phyloP scores from a whole-genome alignment of 2,888 invertebrate genomes.

The Miltochrista miniata region DNA sequence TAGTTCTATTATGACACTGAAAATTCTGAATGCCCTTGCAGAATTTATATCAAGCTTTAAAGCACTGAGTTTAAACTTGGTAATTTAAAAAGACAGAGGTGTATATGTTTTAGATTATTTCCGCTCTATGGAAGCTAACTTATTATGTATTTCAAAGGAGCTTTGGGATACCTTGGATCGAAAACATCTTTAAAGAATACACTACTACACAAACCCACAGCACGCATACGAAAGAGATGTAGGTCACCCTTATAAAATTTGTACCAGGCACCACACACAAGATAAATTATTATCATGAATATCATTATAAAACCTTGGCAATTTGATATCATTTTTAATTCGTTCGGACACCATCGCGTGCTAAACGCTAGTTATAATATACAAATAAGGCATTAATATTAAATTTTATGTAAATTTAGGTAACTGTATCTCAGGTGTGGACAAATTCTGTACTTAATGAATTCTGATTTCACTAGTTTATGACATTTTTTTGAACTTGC shows the following conservation, averaged over 20 bases:
- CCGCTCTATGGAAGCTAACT: too few relatives aligned
- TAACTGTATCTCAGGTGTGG: slow-evolving; percentile 23
- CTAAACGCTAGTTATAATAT: slow-evolving; percentile 3
- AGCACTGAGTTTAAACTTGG: too few relatives aligned
- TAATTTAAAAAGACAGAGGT: too few relatives aligned
- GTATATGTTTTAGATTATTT: too few relatives aligned
- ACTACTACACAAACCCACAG: too few relatives aligned
- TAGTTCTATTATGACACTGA: too few relatives aligned
- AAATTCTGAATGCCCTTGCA: too few relatives aligned
- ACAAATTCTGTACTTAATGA: slow-evolving; percentile 15
- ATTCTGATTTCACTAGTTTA: slow-evolving; percentile 24
- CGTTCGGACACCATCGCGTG: slow-evolving; percentile 5
- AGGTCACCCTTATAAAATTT: neutral
- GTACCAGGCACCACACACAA: neutral
- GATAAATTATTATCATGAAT: neutral
- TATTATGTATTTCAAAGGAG: too few relatives aligned
- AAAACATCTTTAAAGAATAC: too few relatives aligned
- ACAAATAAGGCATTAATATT: slow-evolving; percentile 15
- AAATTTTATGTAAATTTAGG: slow-evolving; percentile 26
- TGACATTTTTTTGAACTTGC: slow-evolving; percentile 12
- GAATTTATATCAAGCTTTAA: too few relatives aligned
- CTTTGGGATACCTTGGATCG: too few relatives aligned
- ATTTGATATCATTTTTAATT: slow-evolving; percentile 6
- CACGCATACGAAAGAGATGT: too few relatives aligned
- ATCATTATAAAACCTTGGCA: neutral